These are phyloP conservation scores for Phaetusa simplex DNA, from an alignment of 2,113 vertebrate genomes.

Conservation along the genomic window DNA sequence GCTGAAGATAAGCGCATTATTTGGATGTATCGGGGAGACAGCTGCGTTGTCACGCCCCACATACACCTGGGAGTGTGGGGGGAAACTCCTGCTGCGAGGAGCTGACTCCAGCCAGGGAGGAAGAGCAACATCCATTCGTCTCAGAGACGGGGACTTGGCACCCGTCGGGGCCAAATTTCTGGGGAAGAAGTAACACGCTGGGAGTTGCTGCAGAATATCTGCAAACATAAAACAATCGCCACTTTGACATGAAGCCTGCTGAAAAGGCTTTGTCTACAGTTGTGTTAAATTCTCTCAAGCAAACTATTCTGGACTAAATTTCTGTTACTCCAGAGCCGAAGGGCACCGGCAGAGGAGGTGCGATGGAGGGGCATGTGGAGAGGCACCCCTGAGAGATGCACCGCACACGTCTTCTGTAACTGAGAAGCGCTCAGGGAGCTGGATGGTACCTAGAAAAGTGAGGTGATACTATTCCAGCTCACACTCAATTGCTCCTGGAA, in stretches of 20 bases:
- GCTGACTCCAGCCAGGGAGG: not conserved
- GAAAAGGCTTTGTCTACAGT: not conserved
- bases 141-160: constrained; percentile 1
- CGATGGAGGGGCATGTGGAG: accelerated
- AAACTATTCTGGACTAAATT: not conserved
- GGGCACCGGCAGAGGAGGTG: not conserved
- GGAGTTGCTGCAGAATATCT: not conserved
- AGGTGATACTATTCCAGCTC: not conserved
- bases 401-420: accelerated
- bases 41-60: not conserved
- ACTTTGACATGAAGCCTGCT: not conserved
- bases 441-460: not conserved
- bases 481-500: not conserved
- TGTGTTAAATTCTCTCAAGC: not conserved
- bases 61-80: not conserved
- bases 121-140: not conserved
- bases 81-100: not conserved
- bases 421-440: accelerated
- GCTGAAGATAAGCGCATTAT: not conserved
- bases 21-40: not conserved
- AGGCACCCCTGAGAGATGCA: not conserved
- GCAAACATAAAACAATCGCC: constrained; percentile 22
- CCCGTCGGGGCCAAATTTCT: constrained; percentile 22
- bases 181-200: constrained; percentile 6
- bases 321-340: not conserved